Evolutionary conservation across 2,797 vertebrate species (phyloP), one percentile per base, ranked within the genome.

Genomic region (Liparis tanakae): DNA sequence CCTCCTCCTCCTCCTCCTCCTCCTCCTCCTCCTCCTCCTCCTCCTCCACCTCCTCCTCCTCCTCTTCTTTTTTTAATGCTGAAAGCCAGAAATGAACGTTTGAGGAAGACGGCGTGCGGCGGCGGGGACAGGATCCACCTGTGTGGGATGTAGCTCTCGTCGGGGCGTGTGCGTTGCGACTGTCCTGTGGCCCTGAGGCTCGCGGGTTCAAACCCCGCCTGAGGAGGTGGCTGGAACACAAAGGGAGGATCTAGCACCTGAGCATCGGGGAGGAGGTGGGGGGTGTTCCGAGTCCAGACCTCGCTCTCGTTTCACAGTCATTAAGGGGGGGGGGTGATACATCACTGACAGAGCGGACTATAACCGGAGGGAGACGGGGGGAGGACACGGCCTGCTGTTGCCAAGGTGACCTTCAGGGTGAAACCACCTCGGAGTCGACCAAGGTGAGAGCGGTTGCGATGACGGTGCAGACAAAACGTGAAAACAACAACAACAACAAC

Each of bases 111-210:
- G 61, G 85, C 78, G 67, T 75, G 69, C 78, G 68, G 44, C 37
- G 68, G 76, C 78, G 77, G 89, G 86, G 89, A 93, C 65, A 88
- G 93, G 93, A 93, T 91, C 91, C 93, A 94, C 88, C 93, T 93
- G 91, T 81, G 84, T 92, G 93, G 93, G 93, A 92, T 92, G 90
- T 91, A 78, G 82, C 91, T 88, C 89, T 94, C 93, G 92, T 89
- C 67, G 88, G 82, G 82, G 25, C 4, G 25, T 30, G 25, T 83
- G 82, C 75, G 85, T 85, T 74, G 85, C 67, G 80, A 64, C 79
- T 68, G 84, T 86, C 88, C 87, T 78, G 90, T 82, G 91, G 36
- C 25, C 33, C 2, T 6, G 8, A 53, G 50, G 44, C 63, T 48
- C 70, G 43, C 41, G 8, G 30, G 75, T 70, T 86, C 39, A 85